Base-by-base conservation (phyloP, 2,888 invertebrate genomes). In the Caenorhabditis angaria region DNA sequence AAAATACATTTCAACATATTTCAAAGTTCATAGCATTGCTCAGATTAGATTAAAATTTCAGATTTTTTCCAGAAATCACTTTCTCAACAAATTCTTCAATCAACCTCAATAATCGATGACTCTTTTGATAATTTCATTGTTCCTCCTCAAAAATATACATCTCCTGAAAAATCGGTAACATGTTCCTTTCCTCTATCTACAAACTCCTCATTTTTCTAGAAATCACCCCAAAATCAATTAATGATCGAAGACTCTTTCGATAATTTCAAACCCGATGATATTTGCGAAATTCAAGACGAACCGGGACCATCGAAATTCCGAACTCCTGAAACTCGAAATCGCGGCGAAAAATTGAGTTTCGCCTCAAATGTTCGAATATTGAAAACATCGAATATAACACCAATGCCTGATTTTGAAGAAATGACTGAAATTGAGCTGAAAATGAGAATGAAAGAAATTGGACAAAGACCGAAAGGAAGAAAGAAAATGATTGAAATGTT, bases 401-500 rank as follows among this genome's bases (percentile, higher is more conserved):
- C 84, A 29, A 80, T 80, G 82, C 84, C 83, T 1, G 63, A 69
- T 14, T 84, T 77, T 25, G 76, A 76, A 14, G 22, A 28, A 8
- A 82, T 83, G 81, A 68, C 76, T 47, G 81, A 83, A 29, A 61
- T 51, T 1, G 68, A 77, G 51, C 32, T 84, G 57, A 83, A 83
- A 64, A 81, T 64, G 25, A 57, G 61, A 50, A 73, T 85, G 63
- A 72, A 71, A 27, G 64, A 59, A n/a, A 77, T 76, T 50, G 84
- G 84, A 28, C 68, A 82, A 54, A 76, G 83, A 3, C 83, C 84
- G 14, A 78, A 80, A 79, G 84, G 82, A 2, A 65, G 76, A 53
- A 83, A 82, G 57, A 67, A 68, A 51, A 85, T 83, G 51, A 71
- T 86, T 14, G 74, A 70, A 35, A 65, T 75, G 53, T 76, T 86